Evolutionary conservation across 2,113 vertebrate species (phyloP).

Genomic region (Cyphomyrus plagiostoma): DNA sequence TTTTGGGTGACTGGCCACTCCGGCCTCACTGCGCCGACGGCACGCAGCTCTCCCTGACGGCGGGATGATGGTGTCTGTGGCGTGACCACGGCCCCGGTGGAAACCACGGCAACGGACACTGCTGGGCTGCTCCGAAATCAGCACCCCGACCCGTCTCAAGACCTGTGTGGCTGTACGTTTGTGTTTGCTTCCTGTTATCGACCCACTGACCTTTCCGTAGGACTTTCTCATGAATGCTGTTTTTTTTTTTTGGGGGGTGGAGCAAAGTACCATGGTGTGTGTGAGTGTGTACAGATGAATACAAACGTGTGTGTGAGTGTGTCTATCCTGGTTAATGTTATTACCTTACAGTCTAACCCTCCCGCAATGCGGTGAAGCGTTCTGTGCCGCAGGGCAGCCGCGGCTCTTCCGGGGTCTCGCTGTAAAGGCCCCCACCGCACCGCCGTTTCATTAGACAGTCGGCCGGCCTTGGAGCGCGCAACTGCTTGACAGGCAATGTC

Average conservation of each 20-base stretch:
- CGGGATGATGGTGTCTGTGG: neutral
- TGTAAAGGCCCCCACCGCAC: neutral
- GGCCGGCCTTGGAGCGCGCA: neutral
- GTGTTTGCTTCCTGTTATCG: neutral
- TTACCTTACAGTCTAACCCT: neutral
- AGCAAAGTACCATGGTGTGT: neutral
- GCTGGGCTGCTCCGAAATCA: neutral
- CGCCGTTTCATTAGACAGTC: neutral
- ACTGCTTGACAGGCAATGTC: neutral
- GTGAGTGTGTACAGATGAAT: neutral
- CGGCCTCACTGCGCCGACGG: neutral
- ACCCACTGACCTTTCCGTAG: conserved; percentile 30
- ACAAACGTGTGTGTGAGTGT: neutral
- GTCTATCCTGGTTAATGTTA: neutral
- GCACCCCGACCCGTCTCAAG: neutral
- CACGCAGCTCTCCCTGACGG: neutral
- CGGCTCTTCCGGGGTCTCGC: neutral
- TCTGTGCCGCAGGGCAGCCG: conserved; percentile 1
- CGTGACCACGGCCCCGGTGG: neutral
- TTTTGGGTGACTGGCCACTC: neutral
- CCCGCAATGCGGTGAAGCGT: neutral
- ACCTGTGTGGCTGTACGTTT: neutral
- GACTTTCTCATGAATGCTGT: conserved; percentile 31
- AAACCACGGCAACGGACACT: neutral
- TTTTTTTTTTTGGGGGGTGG: neutral